Percentiles rank a stretch among this genome's conserved stretches.
Evolutionary conservation across 2,797 vertebrate genomes (phyloP).

Genomic region (Falco novaeseelandiae): DNA sequence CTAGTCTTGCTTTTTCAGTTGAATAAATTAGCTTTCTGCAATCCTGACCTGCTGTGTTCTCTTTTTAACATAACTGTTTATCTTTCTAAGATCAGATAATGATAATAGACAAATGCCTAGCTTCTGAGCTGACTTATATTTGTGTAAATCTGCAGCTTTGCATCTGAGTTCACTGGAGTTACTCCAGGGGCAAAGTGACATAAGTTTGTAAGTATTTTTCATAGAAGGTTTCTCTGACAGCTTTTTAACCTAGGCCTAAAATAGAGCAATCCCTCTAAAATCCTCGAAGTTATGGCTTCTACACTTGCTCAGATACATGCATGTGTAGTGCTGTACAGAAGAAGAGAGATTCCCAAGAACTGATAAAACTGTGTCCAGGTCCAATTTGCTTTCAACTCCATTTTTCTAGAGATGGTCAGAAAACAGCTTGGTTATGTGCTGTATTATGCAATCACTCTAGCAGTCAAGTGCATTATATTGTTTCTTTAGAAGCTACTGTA

Average conservation of each 20-base stretch:
- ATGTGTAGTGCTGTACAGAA: not conserved
- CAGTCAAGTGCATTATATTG: not conserved
- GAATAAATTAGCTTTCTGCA: constrained; percentile 5
- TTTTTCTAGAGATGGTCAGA: not conserved
- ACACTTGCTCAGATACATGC: not conserved
- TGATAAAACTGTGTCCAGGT: not conserved
- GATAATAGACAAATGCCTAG: not conserved
- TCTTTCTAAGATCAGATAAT: not conserved
- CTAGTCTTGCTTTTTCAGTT: not conserved
- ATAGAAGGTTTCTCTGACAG: not conserved
- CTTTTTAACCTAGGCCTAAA: not conserved
- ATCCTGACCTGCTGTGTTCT: not conserved
- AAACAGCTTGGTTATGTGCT: not conserved
- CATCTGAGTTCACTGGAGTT: not conserved
- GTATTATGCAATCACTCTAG: not conserved
- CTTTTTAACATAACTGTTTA: not conserved
- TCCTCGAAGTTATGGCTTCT: not conserved
- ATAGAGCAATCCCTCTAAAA: not conserved
- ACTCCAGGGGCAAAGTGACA: not conserved
- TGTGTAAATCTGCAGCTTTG: not conserved
- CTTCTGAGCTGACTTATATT: not conserved
- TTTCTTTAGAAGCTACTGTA: not conserved
- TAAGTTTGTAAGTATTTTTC: not conserved
- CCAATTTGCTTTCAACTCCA: not conserved
- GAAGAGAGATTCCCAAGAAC: not conserved